Base-by-base conservation (phyloP, 2,888 invertebrate species). In the Agriopis marginaria region DNA sequence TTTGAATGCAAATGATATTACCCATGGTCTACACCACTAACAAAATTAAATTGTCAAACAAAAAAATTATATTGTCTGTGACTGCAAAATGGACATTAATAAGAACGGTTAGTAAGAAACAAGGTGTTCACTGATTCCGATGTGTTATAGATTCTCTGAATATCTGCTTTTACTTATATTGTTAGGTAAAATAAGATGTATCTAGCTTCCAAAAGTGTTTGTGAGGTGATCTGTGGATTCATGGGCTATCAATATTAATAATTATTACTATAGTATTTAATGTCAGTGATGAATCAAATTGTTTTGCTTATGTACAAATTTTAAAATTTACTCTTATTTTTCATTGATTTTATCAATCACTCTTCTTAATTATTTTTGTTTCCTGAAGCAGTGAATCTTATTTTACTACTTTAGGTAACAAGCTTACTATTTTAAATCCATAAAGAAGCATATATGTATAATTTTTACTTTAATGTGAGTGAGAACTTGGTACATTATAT, bases 151-250 rank as follows among this genome's bases (percentile, higher is more conserved):
- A 65, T 61, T 40, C 14, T 68, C 59, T 72, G 71, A 74, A 74
- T 75, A 74, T 75, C 71, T 61, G 73, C 72, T 76, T 74, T 75
- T 67, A 71, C 71, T 74, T 75, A 62, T 65, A 67, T 71, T 70
- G 40, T 49, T 77, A 74, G 62, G 3, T 63, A 17, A n/a, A n/a
- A 32, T 79, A 83, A 82, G 86, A 86, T 89, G 91, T 82, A 82
- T 84, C 80, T 85, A 86, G 85, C 86, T 89, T 87, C 81, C 78
- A 83, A 80, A 77, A 66, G 74, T 82, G 78, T 82, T 74, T 74
- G 76, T 76, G 73, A 72, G 77, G 77, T 71, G 79, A 82, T 74
- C 53, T 76, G 82, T 86, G 85, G 75, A 84, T 84, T 82, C 78
- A 76, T 78, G 87, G 86, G 89, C 86, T 88, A 84, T 86, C 80